These are phyloP conservation scores for Mamestra brassicae DNA, from an alignment of 2,888 invertebrate genomes.

Conservation along the genomic window DNA sequence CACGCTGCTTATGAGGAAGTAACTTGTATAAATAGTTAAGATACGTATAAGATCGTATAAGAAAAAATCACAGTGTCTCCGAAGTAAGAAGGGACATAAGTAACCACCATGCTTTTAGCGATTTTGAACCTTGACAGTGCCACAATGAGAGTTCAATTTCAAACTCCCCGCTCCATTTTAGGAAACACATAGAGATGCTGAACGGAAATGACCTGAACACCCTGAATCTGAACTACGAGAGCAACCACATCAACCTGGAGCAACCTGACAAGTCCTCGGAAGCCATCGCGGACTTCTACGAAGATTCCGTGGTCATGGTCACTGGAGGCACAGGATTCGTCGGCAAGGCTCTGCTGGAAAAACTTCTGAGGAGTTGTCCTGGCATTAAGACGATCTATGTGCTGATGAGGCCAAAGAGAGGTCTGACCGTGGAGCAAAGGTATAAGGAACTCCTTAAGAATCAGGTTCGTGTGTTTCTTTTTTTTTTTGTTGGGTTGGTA, in stretches of 20 bases:
- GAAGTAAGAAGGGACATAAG: too few relatives aligned
- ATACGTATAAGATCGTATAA: too few relatives aligned
- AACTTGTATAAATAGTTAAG: too few relatives aligned
- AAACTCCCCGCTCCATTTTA: conserved; percentile 46
- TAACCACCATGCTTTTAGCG: background rate
- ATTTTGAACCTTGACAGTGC: background rate
- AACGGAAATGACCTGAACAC: conserved; percentile 83
- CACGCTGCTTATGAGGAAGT: background rate
- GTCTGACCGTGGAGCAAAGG: conserved; percentile 93
- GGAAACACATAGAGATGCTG: conserved; percentile 78
- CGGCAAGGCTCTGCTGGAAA: conserved; percentile 98
- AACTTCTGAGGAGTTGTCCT: conserved; percentile 96
- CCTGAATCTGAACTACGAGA: conserved; percentile 76
- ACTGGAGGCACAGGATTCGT: conserved; percentile 95
- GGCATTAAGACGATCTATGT: conserved; percentile 95
- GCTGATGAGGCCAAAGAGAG: conserved; percentile 94
- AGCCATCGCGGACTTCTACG: conserved; percentile 88
- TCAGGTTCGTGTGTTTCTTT: conserved; percentile 82
- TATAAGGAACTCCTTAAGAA: conserved; percentile 94
- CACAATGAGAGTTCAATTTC: background rate
- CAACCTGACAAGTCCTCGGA: conserved; percentile 72
- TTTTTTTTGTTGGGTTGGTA: conserved; percentile 1
- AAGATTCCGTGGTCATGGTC: conserved; percentile 88
- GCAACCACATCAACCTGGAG: conserved; percentile 62
- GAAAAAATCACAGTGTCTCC: too few relatives aligned